phyloP scores from a whole-genome alignment of 1,140 invertebrate genomes.

The Brachionus paranguensis region DNA sequence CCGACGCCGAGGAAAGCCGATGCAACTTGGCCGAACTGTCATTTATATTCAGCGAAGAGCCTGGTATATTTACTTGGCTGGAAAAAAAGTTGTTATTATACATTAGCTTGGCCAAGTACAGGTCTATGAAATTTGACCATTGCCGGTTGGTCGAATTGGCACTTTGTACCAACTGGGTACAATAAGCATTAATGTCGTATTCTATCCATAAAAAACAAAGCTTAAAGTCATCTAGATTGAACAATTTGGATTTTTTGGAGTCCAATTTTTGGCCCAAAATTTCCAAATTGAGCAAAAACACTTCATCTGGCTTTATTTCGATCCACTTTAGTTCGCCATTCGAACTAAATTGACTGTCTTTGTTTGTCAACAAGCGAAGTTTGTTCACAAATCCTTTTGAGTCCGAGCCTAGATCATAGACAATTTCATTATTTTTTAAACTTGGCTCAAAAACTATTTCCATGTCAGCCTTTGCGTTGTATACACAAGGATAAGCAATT shows the following conservation, averaged over 20 bases:
- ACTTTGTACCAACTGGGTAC: neutral
- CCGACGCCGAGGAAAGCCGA: neutral
- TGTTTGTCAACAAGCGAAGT: neutral
- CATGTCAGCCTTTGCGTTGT: neutral
- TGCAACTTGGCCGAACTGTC: neutral
- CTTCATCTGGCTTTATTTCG: neutral
- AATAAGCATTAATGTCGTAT: slow-evolving; percentile 13
- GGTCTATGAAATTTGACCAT: neutral
- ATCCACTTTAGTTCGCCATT: neutral
- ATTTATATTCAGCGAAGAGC: neutral
- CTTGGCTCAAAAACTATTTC: neutral
- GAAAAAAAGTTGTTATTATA: slow-evolving; percentile 3
- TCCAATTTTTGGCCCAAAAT: neutral
- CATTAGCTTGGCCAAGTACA: neutral
- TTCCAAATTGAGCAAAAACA: neutral
- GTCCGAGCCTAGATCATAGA: neutral
- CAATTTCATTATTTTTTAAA: neutral
- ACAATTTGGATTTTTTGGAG: neutral
- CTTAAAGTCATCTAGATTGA: slow-evolving; percentile 2
- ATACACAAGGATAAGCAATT: slow-evolving; percentile 4
- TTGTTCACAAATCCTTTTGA: neutral
- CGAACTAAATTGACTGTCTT: neutral
- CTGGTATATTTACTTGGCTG: neutral
- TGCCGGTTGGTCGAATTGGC: neutral
- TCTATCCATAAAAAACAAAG: slow-evolving; percentile 10